A percentile compares a stretch with the other conserved stretches of the same genome.
These are phyloP conservation scores for Addax nasomaculatus DNA, from an alignment of 2,113 vertebrate species.

Conservation along the genomic window DNA sequence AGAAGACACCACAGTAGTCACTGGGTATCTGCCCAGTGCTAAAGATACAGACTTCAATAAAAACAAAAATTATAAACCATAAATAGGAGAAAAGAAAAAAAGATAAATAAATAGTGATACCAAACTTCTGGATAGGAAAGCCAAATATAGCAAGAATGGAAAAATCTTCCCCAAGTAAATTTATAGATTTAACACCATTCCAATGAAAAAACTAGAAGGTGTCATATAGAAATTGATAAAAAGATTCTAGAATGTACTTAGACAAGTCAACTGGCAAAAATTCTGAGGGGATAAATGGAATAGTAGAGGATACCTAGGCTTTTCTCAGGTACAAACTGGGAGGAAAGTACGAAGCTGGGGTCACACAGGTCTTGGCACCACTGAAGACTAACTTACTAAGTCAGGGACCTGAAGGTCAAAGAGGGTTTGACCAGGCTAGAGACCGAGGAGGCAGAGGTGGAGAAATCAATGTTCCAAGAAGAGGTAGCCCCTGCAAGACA, in stretches of 20 bases:
- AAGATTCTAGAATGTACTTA: not conserved
- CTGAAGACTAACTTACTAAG: not conserved
- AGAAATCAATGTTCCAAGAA: not conserved
- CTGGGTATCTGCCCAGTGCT: not conserved
- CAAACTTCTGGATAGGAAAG: not conserved
- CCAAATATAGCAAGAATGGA: not conserved
- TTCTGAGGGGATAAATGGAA: not conserved
- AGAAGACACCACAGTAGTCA: not conserved
- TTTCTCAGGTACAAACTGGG: not conserved
- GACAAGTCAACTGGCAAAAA: not conserved
- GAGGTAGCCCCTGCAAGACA: not conserved
- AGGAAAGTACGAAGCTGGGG: not conserved
- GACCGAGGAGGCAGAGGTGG: not conserved
- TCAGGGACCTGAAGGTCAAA: not conserved
- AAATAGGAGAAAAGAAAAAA: not conserved
- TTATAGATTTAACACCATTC: not conserved
- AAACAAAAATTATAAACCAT: not conserved
- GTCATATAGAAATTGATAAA: not conserved
- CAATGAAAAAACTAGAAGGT: conserved; percentile 16
- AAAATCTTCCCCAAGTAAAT: not conserved
- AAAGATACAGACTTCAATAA: not conserved
- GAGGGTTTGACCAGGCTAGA: not conserved
- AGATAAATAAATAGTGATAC: not conserved
- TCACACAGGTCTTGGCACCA: not conserved
- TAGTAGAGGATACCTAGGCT: not conserved